Percentiles rank a stretch among this genome's conserved stretches.
These are phyloP conservation scores for Aphis craccivora DNA, from an alignment of 1,140 invertebrate genomes.

Conservation along the genomic window DNA sequence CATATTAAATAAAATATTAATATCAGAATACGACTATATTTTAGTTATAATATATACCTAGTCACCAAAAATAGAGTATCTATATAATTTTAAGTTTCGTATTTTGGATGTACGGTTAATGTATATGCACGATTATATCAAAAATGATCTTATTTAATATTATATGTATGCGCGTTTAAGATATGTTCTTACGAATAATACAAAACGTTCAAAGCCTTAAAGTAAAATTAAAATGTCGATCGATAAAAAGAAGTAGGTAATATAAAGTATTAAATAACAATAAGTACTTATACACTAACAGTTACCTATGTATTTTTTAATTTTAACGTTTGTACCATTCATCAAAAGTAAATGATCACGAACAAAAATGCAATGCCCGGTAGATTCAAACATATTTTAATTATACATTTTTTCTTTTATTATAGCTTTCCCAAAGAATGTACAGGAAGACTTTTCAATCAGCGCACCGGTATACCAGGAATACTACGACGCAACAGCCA, in stretches of 20 bases:
- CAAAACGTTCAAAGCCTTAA: background rate
- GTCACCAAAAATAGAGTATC: background rate
- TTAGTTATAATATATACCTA: background rate
- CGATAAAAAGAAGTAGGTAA: background rate
- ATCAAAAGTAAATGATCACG: too few species aligned
- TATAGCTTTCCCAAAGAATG: constrained; percentile 36
- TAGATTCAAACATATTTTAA: background rate
- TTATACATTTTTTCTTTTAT: background rate
- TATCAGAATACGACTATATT: too few species aligned
- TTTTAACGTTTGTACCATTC: background rate
- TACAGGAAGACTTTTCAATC: background rate
- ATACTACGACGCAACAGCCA: background rate
- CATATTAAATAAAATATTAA: background rate
- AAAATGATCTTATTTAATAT: background rate
- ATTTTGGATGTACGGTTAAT: background rate
- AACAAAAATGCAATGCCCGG: background rate
- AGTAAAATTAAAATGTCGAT: background rate
- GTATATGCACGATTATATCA: background rate
- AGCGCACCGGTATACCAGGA: constrained; percentile 3
- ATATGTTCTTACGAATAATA: background rate
- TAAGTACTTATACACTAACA: background rate
- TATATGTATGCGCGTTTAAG: background rate
- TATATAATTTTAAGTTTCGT: background rate
- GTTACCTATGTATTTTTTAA: background rate
- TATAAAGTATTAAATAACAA: background rate